These are phyloP conservation scores for Oreochromis niloticus DNA, from an alignment of 2,113 vertebrate species.

Conservation along the genomic window DNA sequence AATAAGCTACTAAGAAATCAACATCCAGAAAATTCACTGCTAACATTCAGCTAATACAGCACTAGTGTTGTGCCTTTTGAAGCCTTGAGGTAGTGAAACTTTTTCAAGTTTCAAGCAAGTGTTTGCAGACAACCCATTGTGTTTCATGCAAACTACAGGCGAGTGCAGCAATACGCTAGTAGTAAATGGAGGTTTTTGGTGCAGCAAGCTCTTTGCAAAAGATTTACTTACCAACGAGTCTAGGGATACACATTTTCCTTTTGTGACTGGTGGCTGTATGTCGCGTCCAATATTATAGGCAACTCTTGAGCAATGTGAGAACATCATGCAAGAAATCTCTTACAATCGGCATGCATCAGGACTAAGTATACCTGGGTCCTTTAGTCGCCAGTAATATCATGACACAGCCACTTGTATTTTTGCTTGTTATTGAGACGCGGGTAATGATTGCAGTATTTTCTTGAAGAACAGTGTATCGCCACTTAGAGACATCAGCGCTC, in stretches of 20 bases:
- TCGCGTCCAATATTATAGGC: background rate
- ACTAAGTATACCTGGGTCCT: background rate
- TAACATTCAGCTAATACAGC: background rate
- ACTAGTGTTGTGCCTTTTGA: background rate
- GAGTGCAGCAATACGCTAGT: background rate
- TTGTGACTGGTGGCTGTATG: background rate
- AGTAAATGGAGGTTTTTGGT: background rate
- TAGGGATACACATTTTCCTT: background rate
- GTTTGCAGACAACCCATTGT: background rate
- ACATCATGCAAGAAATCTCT: background rate
- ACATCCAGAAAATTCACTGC: background rate
- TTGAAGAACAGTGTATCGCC: background rate
- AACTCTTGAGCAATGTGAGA: background rate
- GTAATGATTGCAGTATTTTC: background rate
- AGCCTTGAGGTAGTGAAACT: background rate
- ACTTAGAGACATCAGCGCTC: background rate
- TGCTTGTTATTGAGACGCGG: background rate
- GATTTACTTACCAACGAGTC: background rate
- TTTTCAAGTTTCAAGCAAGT: background rate
- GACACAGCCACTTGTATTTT: background rate
- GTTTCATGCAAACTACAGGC: background rate
- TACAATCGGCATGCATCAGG: background rate
- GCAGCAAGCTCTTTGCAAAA: background rate
- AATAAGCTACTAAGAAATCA: background rate
- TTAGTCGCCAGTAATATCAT: background rate